Evolutionary conservation across 2,797 vertebrate genomes (phyloP).

Genomic region (Notamacropus eugenii): DNA sequence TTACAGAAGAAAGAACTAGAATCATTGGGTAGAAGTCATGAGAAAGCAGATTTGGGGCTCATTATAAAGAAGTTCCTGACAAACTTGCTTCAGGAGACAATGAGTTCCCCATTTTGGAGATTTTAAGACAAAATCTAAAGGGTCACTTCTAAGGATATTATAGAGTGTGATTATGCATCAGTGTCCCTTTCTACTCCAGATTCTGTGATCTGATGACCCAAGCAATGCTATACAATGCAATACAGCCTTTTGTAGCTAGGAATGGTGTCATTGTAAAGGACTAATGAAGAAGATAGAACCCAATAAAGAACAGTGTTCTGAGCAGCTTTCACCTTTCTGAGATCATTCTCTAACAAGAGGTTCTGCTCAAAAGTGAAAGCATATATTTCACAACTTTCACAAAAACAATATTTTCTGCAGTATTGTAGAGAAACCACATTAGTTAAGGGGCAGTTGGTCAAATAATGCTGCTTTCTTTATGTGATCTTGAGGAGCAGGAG

Average conservation of each 20-base stretch:
- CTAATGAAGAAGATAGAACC: background rate
- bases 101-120: background rate
- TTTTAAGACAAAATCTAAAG: background rate
- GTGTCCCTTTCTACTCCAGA: background rate
- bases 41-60: background rate
- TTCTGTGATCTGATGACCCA: background rate
- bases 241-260: background rate
- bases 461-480: background rate
- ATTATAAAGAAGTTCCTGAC: background rate
- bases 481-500: background rate
- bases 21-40: background rate
- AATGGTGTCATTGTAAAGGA: background rate
- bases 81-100: background rate
- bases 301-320: background rate
- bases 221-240: background rate
- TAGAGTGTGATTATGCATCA: background rate
- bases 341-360: background rate
- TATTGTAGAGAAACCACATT: background rate
- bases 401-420: background rate
- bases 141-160: background rate
- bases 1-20: background rate
- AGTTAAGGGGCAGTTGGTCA: background rate
- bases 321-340: background rate
- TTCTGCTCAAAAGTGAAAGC: background rate
- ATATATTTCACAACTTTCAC: background rate